Evolutionary conservation across 1,140 invertebrate species (phyloP).

Genomic region (Lanistes nyassanus): DNA sequence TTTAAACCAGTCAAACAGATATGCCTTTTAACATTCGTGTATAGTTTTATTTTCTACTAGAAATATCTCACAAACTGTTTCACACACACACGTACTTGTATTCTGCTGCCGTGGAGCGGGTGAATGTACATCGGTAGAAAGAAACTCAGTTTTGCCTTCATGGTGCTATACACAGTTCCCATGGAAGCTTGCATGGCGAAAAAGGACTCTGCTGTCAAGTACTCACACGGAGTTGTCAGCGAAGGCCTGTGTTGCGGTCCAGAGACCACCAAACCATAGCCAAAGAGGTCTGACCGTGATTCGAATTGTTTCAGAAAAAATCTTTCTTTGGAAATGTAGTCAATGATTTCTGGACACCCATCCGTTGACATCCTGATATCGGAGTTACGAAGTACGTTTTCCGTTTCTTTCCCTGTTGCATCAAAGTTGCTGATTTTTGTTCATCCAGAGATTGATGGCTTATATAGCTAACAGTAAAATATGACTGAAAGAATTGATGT

Average conservation of each 20-base stretch:
- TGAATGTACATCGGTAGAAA: slow-evolving; percentile 57
- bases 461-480: neutral
- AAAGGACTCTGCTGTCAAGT: slow-evolving; percentile 45
- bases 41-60: too few species aligned
- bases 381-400: neutral
- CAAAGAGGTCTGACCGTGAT: slow-evolving; percentile 45
- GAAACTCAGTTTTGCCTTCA: slow-evolving; percentile 52
- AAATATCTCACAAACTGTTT: too few species aligned
- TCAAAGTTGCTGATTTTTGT: neutral
- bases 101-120: slow-evolving; percentile 44
- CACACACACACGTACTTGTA: too few species aligned
- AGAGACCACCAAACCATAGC: slow-evolving; percentile 53
- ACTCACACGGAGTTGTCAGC: slow-evolving; percentile 55
- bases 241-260: slow-evolving; percentile 47
- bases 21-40: too few species aligned
- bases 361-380: neutral
- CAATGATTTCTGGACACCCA: slow-evolving; percentile 38
- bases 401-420: neutral
- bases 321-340: slow-evolving; percentile 54
- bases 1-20: too few species aligned
- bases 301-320: slow-evolving; percentile 43
- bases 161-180: slow-evolving; percentile 50
- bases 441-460: neutral
- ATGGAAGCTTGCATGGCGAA: slow-evolving; percentile 49
- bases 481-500: neutral